Conservation (phyloP, 1,140 invertebrate genomes). For the Cotesia chilonis region DNA sequence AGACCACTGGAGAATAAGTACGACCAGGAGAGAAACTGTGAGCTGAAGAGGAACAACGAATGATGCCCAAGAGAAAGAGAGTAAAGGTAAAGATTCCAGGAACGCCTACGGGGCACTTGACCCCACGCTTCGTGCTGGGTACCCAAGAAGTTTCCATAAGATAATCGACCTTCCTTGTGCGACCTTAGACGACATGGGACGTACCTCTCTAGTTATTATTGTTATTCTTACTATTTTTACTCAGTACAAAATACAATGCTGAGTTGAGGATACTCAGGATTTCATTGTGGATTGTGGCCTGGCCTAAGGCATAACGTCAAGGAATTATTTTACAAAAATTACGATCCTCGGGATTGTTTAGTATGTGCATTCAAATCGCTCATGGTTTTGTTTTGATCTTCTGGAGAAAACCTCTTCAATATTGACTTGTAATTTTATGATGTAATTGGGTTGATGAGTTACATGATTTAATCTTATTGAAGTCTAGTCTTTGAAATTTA, state of each 20-base stretch:
- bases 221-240: background rate
- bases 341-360: no score
- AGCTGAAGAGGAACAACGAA: constrained; percentile 3
- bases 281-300: constrained; percentile 5
- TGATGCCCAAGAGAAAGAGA: no score
- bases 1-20: background rate
- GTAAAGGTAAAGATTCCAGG: constrained; percentile 47
- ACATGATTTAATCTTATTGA: no score
- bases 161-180: constrained; percentile 40
- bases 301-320: no score
- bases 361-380: no score
- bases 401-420: no score
- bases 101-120: constrained; percentile 53
- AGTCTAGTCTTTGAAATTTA: no score
- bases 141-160: constrained; percentile 32
- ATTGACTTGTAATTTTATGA: no score
- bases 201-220: no score
- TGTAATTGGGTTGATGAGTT: no score
- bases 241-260: background rate
- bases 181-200: constrained; percentile 38
- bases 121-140: constrained; percentile 40
- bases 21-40: background rate
- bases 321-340: no score
- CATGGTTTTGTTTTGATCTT: no score
- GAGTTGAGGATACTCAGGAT: background rate